Conservation (phyloP, 2,113 vertebrate species). For the Otus sunia region DNA sequence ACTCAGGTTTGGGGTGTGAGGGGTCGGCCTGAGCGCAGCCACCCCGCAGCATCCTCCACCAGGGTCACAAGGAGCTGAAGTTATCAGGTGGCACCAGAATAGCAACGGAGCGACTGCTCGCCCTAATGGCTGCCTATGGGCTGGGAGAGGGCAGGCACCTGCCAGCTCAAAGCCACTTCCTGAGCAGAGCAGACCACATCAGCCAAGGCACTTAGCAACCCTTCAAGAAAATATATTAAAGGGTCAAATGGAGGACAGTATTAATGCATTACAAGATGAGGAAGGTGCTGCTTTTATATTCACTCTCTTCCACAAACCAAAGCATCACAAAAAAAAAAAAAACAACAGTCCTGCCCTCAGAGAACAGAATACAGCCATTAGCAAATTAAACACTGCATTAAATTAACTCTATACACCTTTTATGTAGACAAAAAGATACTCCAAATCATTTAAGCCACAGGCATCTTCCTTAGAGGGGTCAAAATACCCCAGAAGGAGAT, state of each 20-base stretch:
- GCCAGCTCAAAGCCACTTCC: slow-evolving; percentile 9
- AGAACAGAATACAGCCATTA: not conserved
- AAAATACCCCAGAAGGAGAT: not conserved
- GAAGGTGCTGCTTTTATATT: not conserved
- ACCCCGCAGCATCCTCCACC: not conserved
- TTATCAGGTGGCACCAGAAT: not conserved
- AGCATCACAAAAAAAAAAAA: not conserved
- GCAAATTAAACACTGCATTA: not conserved
- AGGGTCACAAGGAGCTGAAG: not conserved
- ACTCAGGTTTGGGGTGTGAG: not conserved
- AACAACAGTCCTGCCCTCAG: not conserved
- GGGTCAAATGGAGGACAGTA: not conserved
- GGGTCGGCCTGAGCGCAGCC: not conserved
- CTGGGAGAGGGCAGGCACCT: not conserved
- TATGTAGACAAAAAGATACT: not conserved
- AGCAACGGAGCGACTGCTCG: not conserved
- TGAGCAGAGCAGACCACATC: not conserved
- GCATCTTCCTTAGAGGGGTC: not conserved
- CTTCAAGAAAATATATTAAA: not conserved
- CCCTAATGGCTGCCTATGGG: not conserved
- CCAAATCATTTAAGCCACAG: not conserved
- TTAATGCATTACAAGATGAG: not conserved
- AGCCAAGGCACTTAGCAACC: not conserved
- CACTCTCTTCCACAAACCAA: not conserved
- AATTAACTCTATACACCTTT: not conserved